Base-by-base conservation (phyloP, 2,113 vertebrate genomes). In the Caracal caracal region DNA sequence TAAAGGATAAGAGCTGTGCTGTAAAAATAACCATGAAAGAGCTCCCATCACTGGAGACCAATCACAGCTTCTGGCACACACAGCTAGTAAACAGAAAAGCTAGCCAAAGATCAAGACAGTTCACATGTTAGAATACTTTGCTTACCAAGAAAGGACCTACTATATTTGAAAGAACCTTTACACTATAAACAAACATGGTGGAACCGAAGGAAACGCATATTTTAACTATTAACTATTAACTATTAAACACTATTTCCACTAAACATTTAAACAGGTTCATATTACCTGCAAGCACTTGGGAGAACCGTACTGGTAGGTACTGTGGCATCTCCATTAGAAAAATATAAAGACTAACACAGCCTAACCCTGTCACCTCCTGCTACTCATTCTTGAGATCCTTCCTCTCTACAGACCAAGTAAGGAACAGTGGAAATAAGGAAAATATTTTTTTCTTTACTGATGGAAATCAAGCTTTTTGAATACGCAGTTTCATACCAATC, bases 1-100 rank as follows among this genome's bases (percentile, higher is more conserved):
- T 87, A 12, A 35, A 40, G 53, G 37, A 40, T 37, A 76, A 71
- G 76, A 78, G 4, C 17, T 70, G 30, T 66, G 1, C 82, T 89
- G 5, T 30, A 79, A 78, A 94, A 89, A 94, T 20, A 13, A 80
- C 83, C 82, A 80, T 35, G 26, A 9, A 83, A 47, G 26, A 88
- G 56, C 73, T 71, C 35, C 16, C 47, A 47, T 73, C 78, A 47
- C 35, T 37, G 47, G 33, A 89, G 83, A 75, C 56, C 68, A 76
- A 40, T 37, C 37, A 13, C 79, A 83, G 87, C 6, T 85, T 33
- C 33, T 95, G 82, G 79, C 86, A 93, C 28, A 75, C 59, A 26
- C 68, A 75, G 68, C 84, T 85, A 56, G 87, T 47, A 83, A 90
- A 83, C 73, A 97, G 53, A 91, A 35, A 66, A 95, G 71, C 17